Evolutionary conservation across 2,797 vertebrate species (phyloP), one percentile per base, ranked within the genome.

Genomic region (Staurois parvus): DNA sequence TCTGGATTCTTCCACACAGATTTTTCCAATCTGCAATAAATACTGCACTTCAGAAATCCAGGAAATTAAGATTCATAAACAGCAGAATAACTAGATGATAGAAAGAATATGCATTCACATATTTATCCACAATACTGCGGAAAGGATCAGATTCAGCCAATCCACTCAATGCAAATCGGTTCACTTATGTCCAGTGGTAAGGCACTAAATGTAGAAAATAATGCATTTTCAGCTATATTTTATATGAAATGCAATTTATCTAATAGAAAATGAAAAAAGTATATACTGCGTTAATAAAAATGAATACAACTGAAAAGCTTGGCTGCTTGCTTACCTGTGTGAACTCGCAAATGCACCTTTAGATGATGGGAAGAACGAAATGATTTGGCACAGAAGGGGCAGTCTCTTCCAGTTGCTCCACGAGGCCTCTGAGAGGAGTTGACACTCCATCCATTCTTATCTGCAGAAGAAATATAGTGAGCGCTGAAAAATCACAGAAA

Each of bases 351-450:
- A 90, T 98, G 97, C 89, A 98, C 97, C 94, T 98, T 98, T 89
- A 98, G 96, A 90, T 98, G 97, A 91, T 98, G 97, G 70, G 97
- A 97, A 69, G 97, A 97, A 84, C 97, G 96, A 93, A 98, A 98
- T 73, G 96, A 96, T 94, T 98, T 98, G 76, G 97, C 97, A 72
- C 97, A 98, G 94, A 97, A 98, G 66, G 97, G 97, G 87, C 97
- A 98, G 88, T 98, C 97, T 92, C 97, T 97, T 88, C 96, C 96
- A 77, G 96, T 96, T 94, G 88, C 96, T 96, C 85, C 90, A 76
- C 52, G 87, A 81, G 81, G 89, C 90, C 87, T 89, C 91, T 86
- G 85, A 45, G 80, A 76, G 56, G 74, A 73, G 42, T 62, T 84
- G 21, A 79, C 69, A 29, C 64, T 82, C 85, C 85, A 83, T 74